Evolutionary conservation across 2,797 vertebrate genomes (phyloP), one percentile per base, ranked within the genome.

Genomic region (Danio aesculapii): DNA sequence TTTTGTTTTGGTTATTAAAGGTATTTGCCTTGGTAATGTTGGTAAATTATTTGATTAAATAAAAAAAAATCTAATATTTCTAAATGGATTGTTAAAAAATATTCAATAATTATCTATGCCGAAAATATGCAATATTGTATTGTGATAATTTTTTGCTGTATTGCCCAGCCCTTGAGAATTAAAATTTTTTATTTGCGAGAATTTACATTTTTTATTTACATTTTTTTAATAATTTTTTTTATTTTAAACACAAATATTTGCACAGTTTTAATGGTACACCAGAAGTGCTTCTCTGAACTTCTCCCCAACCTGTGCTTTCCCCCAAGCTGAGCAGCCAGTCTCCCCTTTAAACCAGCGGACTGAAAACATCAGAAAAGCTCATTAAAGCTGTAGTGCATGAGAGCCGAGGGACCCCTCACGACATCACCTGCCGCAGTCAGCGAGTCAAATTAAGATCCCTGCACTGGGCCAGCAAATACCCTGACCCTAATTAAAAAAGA

Each of bases 251-350:
- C 46, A 73, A 80, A 64, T 47, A 81, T 82, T 84, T 84, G 87
- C 88, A 84, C 90, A 90, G 30, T 30, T 30, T 30, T 30, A 86
- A 91, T 92, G 89, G 88, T 90, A 90, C 86, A 39, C 87, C 84
- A 61, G 76, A 77, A 81, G 69, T 57, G 61, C 57, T 81, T 79
- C 63, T 62, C 43, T 75, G 55, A 72, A 79, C 71, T 77, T 82
- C 71, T 84, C 81, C 84, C 64, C 10, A 81, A 77, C 71, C 79
- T 86, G 73, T 61, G 53, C 75, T 79, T 85, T 84, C 82, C 87
- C 88, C 77, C 82, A 85, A 62, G 69, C 67, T 67, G 74, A 85
- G 61, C 77, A 49, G 46, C 78, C 58, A 58, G 83, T 64, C 80
- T 79, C 78, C 77, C 77, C 69, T 84, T 79, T 78, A 86, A 84